Evolutionary conservation across 2,888 invertebrate species (phyloP).

Genomic region (Parnassius apollo): DNA sequence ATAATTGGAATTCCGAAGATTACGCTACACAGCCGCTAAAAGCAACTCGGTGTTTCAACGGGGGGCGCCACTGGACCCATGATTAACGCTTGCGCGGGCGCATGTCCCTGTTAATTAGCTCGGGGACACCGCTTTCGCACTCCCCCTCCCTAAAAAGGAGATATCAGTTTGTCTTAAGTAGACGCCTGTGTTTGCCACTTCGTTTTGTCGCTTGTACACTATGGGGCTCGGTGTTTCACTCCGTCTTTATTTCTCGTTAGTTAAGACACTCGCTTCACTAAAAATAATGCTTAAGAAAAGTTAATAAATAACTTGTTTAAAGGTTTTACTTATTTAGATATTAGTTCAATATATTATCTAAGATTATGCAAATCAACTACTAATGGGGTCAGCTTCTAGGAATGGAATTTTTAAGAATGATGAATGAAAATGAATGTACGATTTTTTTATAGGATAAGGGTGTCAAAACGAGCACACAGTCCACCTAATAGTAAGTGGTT

Average conservation of each 20-base stretch:
- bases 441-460: no score
- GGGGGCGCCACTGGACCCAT: slow-evolving; percentile 50
- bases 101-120: slow-evolving; percentile 76
- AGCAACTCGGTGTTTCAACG: slow-evolving; percentile 68
- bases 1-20: slow-evolving; percentile 73
- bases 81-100: slow-evolving; percentile 68
- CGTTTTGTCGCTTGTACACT: slow-evolving; percentile 43
- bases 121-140: slow-evolving; percentile 67
- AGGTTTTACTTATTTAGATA: no score
- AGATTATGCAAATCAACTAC: no score
- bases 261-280: neutral
- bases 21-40: slow-evolving; percentile 70
- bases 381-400: no score
- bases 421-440: no score
- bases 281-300: no score
- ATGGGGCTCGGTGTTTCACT: slow-evolving; percentile 11
- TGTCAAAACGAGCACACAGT: no score
- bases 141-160: slow-evolving; percentile 69
- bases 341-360: no score
- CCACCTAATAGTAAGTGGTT: no score
- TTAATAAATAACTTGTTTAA: no score
- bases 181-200: slow-evolving; percentile 48
- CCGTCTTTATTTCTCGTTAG: slow-evolving; percentile 5
- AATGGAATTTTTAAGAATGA: no score
- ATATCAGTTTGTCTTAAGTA: slow-evolving; percentile 65